These are phyloP conservation scores for Ptilonorhynchus violaceus DNA, from an alignment of 2,113 vertebrate species.

Conservation along the genomic window DNA sequence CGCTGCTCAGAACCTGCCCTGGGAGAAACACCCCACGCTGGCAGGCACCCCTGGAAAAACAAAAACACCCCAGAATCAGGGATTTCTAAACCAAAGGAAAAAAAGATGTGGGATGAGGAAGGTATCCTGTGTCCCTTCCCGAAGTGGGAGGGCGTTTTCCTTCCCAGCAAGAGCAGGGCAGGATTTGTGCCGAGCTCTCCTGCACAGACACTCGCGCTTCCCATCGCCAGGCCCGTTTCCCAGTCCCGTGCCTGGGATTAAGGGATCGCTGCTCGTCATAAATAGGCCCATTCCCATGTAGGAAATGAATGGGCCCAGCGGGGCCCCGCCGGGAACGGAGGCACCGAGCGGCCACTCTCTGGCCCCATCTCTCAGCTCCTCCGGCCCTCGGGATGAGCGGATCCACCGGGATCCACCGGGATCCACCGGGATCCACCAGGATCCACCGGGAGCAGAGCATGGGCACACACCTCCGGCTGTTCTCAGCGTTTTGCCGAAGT, in stretches of 20 bases:
- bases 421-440: not conserved
- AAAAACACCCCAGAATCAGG: not conserved
- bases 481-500: accelerated
- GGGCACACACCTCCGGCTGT: not conserved
- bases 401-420: accelerated
- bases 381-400: not conserved
- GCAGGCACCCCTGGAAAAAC: accelerated
- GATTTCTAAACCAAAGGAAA: not conserved
- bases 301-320: not conserved
- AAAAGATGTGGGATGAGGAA: accelerated
- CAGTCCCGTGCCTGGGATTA: not conserved
- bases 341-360: not conserved
- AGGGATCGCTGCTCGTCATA: not conserved
- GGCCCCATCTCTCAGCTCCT: not conserved
- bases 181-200: not conserved
- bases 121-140: not conserved
- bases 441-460: not conserved
- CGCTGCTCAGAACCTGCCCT: not conserved
- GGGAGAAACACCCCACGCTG: accelerated
- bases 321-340: not conserved
- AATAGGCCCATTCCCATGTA: not conserved
- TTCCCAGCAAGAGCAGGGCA: accelerated
- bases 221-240: not conserved
- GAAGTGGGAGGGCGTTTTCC: accelerated
- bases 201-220: not conserved